Base-by-base conservation (phyloP, 2,888 invertebrate species). In the Brachyptera risi region DNA sequence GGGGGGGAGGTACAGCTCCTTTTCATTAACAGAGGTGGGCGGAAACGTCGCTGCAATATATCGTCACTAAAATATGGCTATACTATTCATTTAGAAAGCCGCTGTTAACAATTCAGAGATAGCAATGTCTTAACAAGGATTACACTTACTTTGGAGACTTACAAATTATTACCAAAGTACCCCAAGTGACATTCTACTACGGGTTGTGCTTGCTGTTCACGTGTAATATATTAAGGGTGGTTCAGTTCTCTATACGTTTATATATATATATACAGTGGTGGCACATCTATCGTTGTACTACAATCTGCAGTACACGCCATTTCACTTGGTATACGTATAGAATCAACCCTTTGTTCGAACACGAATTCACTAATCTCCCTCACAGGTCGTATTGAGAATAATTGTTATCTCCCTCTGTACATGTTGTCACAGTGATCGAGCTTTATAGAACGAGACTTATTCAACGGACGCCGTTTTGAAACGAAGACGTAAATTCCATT, bases 41-140 rank as follows among this genome's bases (percentile, higher is more conserved):
- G 49, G 58, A 23, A 58, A 49, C 58, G 58, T n/a, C 58, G 44
- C 31, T 44, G 58, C 60, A 38, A 56, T 60, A 60, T 59, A 62
- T 65, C 60, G 60, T 51, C 62, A 44, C 60, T 65, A 56, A 65
- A 65, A 65, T 65, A 65, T 65, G 62, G 64, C 57, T 61, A 44
- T 47, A 58, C 64, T 62, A 65, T 65, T 65, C 64, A 65, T 65
- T n/a, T 65, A 60, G 62, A 56, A 63, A 61, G 64, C 62, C 64
- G 64, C 64, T 60, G 64, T 62, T 60, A 65, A 64, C 61, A 64
- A 59, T 64, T 64, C 59, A 59, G 59, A 64, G 64, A 64, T 62
- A 65, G 64, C 64, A 58, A 60, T 60, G 64, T 65, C 63, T 65
- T 62, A 63, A 61, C 62, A 44, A 37, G 64, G 64, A 65, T 65